phyloP scores from a whole-genome alignment of 2,888 invertebrate genomes.

The Cylindroiulus punctatus region DNA sequence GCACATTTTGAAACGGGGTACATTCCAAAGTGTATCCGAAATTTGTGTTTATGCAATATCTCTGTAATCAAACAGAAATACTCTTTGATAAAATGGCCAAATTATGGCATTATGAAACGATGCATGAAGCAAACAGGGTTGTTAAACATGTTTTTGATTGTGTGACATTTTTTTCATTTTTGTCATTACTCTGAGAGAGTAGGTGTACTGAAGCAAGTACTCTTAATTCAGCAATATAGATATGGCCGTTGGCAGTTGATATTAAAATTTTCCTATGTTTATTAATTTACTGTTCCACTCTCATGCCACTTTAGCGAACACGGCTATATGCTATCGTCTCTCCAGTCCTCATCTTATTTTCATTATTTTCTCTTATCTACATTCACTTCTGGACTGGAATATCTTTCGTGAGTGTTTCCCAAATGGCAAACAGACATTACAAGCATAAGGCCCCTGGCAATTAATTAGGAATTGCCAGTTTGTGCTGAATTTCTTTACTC shows the following conservation, averaged over 20 bases:
- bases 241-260: not conserved
- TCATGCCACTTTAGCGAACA: not conserved
- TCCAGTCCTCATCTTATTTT: not conserved
- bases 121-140: too few species aligned
- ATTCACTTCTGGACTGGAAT: not conserved
- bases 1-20: too few species aligned
- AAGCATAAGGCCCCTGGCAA: not conserved
- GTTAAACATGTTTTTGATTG: too few species aligned
- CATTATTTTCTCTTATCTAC: not conserved
- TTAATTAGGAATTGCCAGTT: conserved; percentile 5
- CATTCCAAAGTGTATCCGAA: too few species aligned
- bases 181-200: too few species aligned
- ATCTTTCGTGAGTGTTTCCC: not conserved
- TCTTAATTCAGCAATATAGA: not conserved
- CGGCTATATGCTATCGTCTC: not conserved
- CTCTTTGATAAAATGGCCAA: too few species aligned
- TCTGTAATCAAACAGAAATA: too few species aligned
- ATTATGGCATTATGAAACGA: too few species aligned
- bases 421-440: not conserved
- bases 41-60: too few species aligned
- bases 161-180: too few species aligned
- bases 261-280: not conserved
- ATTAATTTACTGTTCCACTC: not conserved
- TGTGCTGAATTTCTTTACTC: not conserved
- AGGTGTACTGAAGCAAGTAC: not conserved